A percentile compares a stretch with the other conserved stretches of the same genome.
phyloP scores from a whole-genome alignment of 1,140 invertebrate genomes.

The Euwallacea fornicatus region DNA sequence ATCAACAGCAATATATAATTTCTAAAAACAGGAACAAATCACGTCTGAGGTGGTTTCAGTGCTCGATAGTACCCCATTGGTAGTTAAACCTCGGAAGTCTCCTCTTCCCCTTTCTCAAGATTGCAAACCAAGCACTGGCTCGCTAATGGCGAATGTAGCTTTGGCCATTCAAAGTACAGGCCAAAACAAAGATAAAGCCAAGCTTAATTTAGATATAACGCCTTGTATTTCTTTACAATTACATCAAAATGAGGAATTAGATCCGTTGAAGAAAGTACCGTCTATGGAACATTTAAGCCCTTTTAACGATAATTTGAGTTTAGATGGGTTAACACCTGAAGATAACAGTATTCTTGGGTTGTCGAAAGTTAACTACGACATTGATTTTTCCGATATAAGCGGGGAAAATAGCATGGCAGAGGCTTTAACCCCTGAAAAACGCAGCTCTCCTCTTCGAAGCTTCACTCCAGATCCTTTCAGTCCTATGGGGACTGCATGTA shows the following conservation, averaged over 20 bases:
- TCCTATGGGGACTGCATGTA: slow-evolving; percentile 46
- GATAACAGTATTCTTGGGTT: slow-evolving; percentile 60
- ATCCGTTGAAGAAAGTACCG: slow-evolving; percentile 1
- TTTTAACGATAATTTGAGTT: slow-evolving; percentile 45
- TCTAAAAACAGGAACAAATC: slow-evolving; percentile 62
- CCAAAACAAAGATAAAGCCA: slow-evolving; percentile 60
- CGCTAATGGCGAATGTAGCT: slow-evolving; percentile 50
- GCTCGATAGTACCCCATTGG: slow-evolving; percentile 68
- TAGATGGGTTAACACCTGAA: slow-evolving; percentile 62
- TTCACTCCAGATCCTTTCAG: slow-evolving; percentile 53
- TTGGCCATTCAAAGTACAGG: slow-evolving; percentile 31
- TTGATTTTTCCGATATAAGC: slow-evolving; percentile 70
- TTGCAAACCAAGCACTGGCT: slow-evolving; percentile 51
- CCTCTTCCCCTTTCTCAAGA: slow-evolving; percentile 63
- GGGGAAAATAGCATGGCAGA: slow-evolving; percentile 68
- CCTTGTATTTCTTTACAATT: slow-evolving; percentile 38
- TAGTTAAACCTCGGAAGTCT: slow-evolving; percentile 69
- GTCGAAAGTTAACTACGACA: slow-evolving; percentile 72
- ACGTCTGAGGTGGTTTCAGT: slow-evolving; percentile 66
- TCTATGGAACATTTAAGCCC: slow-evolving; percentile 40
- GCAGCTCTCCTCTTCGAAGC: slow-evolving; percentile 43
- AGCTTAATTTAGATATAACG: slow-evolving; percentile 46
- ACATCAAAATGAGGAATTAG: slow-evolving; percentile 4
- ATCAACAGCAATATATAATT: not conserved
- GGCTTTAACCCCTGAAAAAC: slow-evolving; percentile 55